Conservation (phyloP, 2,113 vertebrate species). For the Corythoichthys haematopterus region DNA sequence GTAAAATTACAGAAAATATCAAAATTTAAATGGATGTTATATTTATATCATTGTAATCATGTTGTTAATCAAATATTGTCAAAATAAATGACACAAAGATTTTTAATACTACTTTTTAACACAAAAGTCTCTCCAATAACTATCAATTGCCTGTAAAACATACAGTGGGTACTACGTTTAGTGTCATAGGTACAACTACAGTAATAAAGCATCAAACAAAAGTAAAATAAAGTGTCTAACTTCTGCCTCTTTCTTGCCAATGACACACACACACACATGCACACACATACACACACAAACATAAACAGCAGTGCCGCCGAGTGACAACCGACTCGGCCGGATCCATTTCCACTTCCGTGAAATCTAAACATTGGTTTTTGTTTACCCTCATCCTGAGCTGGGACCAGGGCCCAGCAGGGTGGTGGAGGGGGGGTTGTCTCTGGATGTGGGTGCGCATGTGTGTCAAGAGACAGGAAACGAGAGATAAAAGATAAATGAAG, state of each 20-base stretch:
- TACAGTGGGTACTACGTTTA: neutral
- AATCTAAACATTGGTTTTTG: constrained; percentile 64
- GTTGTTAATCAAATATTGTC: too few relatives aligned
- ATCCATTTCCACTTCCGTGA: constrained; percentile 63
- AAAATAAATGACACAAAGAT: too few relatives aligned
- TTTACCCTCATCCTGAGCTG: constrained; percentile 51
- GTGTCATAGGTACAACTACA: neutral
- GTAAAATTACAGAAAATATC: too few relatives aligned
- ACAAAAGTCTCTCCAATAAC: neutral
- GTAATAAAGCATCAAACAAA: neutral
- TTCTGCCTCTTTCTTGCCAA: neutral
- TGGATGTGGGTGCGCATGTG: constrained; percentile 20
- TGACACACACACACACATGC: constrained; percentile 6
- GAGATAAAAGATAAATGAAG: neutral
- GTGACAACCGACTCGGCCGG: constrained; percentile 48
- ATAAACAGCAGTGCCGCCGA: constrained; percentile 59
- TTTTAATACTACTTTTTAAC: neutral
- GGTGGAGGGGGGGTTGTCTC: neutral
- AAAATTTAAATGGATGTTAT: too few relatives aligned
- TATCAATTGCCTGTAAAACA: neutral
- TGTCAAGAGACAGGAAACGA: constrained; percentile 7
- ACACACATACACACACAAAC: constrained; percentile 21
- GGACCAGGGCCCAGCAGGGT: constrained; percentile 7
- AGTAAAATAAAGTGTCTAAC: neutral
- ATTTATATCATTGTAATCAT: too few relatives aligned